Evolutionary conservation across 2,888 invertebrate species (phyloP).

Genomic region (Rhimphoctona megacephalus): DNA sequence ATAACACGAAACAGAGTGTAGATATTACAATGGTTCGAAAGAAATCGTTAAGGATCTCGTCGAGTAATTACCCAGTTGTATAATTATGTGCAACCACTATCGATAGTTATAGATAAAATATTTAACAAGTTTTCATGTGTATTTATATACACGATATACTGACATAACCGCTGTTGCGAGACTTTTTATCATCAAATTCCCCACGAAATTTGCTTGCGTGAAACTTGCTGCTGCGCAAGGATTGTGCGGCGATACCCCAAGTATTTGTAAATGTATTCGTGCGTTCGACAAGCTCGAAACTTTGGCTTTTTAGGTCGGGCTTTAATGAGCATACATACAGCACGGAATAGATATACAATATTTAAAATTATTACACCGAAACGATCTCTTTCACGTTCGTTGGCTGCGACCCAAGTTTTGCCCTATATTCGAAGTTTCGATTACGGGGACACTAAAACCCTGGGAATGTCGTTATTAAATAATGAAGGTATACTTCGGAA

Average conservation of each 20-base stretch:
- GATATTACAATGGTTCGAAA: constrained; percentile 27
- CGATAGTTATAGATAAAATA: constrained; percentile 1
- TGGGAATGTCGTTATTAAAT: neutral
- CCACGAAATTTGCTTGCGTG: neutral
- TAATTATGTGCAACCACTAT: constrained; percentile 31
- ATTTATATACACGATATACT: neutral
- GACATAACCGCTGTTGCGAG: neutral
- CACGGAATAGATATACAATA: neutral
- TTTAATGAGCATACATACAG: constrained; percentile 19
- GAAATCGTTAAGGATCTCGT: constrained; percentile 41
- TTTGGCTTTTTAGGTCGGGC: constrained; percentile 15
- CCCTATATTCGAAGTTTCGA: neutral
- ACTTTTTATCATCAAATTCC: constrained; percentile 12
- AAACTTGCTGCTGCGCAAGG: neutral
- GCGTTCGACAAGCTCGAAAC: constrained; percentile 17
- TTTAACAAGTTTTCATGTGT: constrained; percentile 12
- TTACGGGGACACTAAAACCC: neutral
- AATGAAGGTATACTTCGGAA: neutral
- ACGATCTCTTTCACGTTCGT: constrained; percentile 17
- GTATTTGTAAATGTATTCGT: constrained; percentile 1
- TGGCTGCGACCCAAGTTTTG: neutral
- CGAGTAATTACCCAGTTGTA: constrained; percentile 46
- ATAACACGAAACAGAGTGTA: constrained; percentile 47
- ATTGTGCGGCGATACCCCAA: neutral
- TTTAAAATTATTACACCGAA: constrained; percentile 7